These are phyloP conservation scores for Drosophila pegasa DNA, from an alignment of 2,888 invertebrate genomes.

Conservation along the genomic window DNA sequence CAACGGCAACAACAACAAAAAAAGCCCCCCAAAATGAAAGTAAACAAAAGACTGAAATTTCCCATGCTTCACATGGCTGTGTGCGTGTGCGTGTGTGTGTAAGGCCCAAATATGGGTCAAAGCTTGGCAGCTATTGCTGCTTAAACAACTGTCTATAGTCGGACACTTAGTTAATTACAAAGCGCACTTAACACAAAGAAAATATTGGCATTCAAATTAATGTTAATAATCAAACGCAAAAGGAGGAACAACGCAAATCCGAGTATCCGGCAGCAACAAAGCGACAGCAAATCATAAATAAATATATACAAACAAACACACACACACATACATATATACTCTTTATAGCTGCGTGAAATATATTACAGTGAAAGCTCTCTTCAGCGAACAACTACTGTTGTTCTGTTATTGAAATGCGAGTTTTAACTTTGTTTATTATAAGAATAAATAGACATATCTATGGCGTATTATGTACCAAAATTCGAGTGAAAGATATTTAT, in stretches of 20 bases:
- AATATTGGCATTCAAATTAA: slow-evolving; percentile 9
- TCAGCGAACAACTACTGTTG: not conserved
- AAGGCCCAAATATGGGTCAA: slow-evolving; percentile 52
- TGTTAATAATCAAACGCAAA: slow-evolving; percentile 8
- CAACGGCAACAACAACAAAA: slow-evolving; percentile 15
- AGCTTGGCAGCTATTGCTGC: slow-evolving; percentile 23
- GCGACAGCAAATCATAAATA: slow-evolving; percentile 4
- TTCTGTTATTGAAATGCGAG: not conserved
- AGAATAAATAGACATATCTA: no score
- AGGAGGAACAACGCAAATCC: slow-evolving; percentile 23
- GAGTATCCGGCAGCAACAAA: not conserved
- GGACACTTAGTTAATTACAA: slow-evolving; percentile 9
- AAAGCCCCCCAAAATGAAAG: slow-evolving; percentile 49
- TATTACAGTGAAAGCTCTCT: slow-evolving; percentile 8
- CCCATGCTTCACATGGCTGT: slow-evolving; percentile 29
- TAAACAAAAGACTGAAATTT: slow-evolving; percentile 51
- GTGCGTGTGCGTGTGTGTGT: slow-evolving; percentile 16
- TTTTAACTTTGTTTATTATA: no score
- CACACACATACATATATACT: not conserved
- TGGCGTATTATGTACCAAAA: no score
- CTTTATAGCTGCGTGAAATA: slow-evolving; percentile 2
- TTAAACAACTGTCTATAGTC: slow-evolving; percentile 13
- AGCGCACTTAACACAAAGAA: slow-evolving; percentile 3
- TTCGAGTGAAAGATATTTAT: no score
- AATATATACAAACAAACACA: not conserved